Percentiles rank a stretch among this genome's conserved stretches.
Conservation (phyloP, 2,113 vertebrate species). For the Dicaeum eximium region DNA sequence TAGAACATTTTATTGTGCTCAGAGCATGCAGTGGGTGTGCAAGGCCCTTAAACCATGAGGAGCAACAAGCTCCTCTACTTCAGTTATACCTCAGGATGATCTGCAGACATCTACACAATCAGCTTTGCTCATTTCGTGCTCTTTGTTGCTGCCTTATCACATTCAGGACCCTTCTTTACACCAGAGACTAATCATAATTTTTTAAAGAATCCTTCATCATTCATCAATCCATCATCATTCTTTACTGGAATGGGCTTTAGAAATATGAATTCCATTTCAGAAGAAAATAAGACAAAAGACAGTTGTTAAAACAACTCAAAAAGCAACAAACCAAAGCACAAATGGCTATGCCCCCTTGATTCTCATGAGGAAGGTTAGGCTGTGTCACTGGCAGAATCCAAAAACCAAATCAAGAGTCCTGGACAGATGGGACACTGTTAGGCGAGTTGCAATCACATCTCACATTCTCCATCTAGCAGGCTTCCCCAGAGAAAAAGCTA, state of each 20-base stretch:
- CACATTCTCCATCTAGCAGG: background rate
- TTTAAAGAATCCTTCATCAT: too few species aligned
- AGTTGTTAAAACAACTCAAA: background rate
- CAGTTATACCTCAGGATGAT: slow-evolving; percentile 12
- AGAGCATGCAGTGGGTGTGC: slow-evolving; percentile 10
- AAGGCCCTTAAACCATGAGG: slow-evolving; percentile 41
- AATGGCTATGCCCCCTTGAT: background rate
- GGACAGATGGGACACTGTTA: background rate
- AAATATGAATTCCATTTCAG: background rate
- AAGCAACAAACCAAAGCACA: background rate
- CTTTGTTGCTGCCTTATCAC: background rate
- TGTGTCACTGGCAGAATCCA: background rate
- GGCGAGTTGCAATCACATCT: background rate
- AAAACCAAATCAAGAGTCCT: background rate
- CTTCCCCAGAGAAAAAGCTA: background rate
- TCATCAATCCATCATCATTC: too few species aligned
- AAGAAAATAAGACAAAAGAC: background rate
- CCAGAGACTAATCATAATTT: background rate
- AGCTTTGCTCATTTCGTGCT: background rate
- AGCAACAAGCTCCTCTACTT: slow-evolving; percentile 4
- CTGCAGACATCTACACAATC: background rate
- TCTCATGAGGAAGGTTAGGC: background rate
- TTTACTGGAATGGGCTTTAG: background rate
- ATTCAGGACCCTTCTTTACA: background rate
- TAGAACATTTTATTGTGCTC: slow-evolving; percentile 18